phyloP scores from a whole-genome alignment of 1,140 invertebrate species.

The Uloborus diversus region DNA sequence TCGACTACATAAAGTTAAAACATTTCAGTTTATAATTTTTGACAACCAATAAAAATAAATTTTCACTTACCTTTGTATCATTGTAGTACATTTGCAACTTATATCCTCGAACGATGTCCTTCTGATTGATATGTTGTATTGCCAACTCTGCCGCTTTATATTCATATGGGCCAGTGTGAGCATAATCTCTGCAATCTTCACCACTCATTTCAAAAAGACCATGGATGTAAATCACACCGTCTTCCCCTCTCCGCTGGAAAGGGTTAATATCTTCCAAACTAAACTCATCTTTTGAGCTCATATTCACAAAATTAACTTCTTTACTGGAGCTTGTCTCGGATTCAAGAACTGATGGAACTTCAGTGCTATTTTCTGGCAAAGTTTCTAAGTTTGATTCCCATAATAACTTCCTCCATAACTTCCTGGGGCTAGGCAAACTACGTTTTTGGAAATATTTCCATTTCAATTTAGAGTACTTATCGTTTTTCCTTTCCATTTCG shows the following conservation, averaged over 20 bases:
- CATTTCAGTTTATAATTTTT: too few species aligned
- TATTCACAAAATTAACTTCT: neutral
- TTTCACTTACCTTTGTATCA: slow-evolving; percentile 38
- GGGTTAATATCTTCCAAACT: neutral
- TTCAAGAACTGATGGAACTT: neutral
- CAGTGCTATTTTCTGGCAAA: neutral
- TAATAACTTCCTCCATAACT: neutral
- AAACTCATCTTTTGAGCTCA: neutral
- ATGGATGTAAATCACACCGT: slow-evolving; percentile 34
- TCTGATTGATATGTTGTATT: slow-evolving; percentile 25
- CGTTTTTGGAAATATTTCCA: neutral
- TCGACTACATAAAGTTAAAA: too few species aligned
- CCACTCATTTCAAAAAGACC: slow-evolving; percentile 41
- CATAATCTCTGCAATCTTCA: slow-evolving; percentile 12
- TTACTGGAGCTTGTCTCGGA: neutral
- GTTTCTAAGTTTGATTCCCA: too few species aligned
- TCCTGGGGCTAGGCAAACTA: neutral
- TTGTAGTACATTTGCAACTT: slow-evolving; percentile 39
- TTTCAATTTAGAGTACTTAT: neutral
- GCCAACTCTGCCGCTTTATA: slow-evolving; percentile 36
- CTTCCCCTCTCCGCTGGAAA: neutral
- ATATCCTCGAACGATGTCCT: slow-evolving; percentile 25
- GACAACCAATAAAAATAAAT: too few species aligned
- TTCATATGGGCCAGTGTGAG: slow-evolving; percentile 16
- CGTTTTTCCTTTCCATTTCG: neutral